Evolutionary conservation across 2,888 invertebrate species (phyloP).

Genomic region (Gisinianus flammeolus): DNA sequence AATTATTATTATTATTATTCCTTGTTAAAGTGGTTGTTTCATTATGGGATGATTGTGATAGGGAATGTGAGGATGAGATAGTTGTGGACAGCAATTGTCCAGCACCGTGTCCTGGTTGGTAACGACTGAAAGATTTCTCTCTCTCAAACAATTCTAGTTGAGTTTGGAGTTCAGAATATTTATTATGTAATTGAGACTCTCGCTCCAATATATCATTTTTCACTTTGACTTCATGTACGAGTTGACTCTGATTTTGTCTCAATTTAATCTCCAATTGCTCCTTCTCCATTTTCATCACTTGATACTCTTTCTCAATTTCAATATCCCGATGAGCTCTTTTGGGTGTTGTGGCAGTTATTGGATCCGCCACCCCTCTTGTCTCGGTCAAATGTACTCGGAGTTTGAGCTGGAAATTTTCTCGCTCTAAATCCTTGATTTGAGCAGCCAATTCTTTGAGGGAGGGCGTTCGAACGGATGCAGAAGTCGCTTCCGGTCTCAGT

Average conservation of each 20-base stretch:
- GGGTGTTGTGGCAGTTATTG: not conserved
- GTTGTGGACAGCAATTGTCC: not conserved
- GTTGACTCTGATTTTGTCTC: constrained; percentile 18
- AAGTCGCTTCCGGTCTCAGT: not conserved
- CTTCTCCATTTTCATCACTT: constrained; percentile 4
- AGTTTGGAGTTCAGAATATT: constrained; percentile 11
- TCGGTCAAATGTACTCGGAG: constrained; percentile 49
- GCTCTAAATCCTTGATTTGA: constrained; percentile 50
- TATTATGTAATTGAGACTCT: constrained; percentile 6
- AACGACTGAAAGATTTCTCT: not conserved
- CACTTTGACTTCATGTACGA: constrained; percentile 11
- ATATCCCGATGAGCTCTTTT: constrained; percentile 14
- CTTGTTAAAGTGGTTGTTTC: not conserved
- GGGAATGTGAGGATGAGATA: not conserved
- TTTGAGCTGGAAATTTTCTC: constrained; percentile 55
- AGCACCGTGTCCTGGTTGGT: not conserved
- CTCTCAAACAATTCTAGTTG: constrained; percentile 6
- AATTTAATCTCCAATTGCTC: constrained; percentile 29
- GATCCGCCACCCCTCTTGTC: constrained; percentile 17
- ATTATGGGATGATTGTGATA: not conserved
- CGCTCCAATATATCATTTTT: constrained; percentile 11
- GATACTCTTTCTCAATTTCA: constrained; percentile 24
- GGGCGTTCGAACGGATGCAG: constrained; percentile 19
- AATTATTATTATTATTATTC: not conserved
- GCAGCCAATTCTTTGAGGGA: constrained; percentile 52